phyloP scores from a whole-genome alignment of 2,113 vertebrate species.

The Egretta garzetta region DNA sequence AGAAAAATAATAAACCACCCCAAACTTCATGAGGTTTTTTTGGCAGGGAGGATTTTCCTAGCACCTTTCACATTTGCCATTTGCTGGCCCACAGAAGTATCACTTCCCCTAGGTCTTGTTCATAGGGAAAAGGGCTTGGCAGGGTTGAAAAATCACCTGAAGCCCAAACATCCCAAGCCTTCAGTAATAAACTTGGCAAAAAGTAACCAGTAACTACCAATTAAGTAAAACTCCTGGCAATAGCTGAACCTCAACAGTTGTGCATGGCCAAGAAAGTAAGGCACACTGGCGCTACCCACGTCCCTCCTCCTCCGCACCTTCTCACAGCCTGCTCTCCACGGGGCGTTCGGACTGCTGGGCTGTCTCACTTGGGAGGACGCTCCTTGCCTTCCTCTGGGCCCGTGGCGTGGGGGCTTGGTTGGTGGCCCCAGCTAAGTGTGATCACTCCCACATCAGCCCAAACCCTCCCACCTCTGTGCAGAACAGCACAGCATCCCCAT shows the following conservation, averaged over 20 bases:
- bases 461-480: neutral
- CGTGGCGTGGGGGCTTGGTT: fast-evolving
- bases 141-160: neutral
- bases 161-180: neutral
- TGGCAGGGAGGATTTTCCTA: neutral
- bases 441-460: fast-evolving
- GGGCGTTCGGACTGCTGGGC: fast-evolving
- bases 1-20: neutral
- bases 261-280: neutral
- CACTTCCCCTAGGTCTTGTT: neutral
- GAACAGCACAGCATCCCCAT: neutral
- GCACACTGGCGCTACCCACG: neutral
- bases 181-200: neutral
- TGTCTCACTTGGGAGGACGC: neutral
- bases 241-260: neutral
- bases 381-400: neutral
- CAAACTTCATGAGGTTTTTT: neutral
- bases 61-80: neutral
- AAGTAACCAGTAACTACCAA: neutral
- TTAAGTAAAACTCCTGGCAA: neutral
- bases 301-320: neutral
- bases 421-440: neutral
- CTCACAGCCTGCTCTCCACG: fast-evolving
- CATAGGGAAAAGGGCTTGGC: neutral
- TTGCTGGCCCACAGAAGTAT: neutral